Evolutionary conservation across 2,113 vertebrate species (phyloP).

Genomic region (Clinocottus analis): DNA sequence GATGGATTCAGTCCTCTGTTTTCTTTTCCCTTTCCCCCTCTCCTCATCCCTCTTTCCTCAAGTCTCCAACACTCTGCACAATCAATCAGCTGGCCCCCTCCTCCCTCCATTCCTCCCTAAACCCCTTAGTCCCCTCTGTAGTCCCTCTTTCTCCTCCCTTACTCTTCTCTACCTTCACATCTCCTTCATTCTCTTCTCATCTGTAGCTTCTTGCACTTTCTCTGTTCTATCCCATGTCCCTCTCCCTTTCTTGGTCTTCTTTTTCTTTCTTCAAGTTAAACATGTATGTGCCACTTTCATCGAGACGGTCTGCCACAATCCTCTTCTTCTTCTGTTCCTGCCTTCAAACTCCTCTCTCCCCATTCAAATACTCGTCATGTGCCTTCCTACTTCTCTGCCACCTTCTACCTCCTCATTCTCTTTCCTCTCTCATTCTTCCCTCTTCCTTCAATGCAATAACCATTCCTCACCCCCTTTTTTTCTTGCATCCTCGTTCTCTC

Average conservation of each 20-base stretch:
- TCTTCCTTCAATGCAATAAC: constrained; percentile 44
- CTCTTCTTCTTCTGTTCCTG: neutral
- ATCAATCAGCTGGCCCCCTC: constrained; percentile 88
- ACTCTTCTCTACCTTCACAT: constrained; percentile 20
- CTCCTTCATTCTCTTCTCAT: constrained; percentile 12
- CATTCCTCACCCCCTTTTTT: constrained; percentile 14
- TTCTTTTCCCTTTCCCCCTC: constrained; percentile 80
- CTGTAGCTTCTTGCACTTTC: constrained; percentile 3
- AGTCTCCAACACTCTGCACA: constrained; percentile 87
- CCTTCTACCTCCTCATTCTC: constrained; percentile 11
- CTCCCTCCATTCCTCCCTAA: constrained; percentile 64
- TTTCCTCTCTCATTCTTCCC: constrained; percentile 48
- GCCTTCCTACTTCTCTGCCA: constrained; percentile 8
- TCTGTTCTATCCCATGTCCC: neutral
- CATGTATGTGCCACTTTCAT: constrained; percentile 30
- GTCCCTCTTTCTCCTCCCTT: constrained; percentile 62
- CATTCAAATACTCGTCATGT: constrained; percentile 20
- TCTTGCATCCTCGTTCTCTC: constrained; percentile 4
- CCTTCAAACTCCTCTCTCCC: constrained; percentile 6
- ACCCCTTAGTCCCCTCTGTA: constrained; percentile 66
- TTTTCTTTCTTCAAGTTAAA: constrained; percentile 26
- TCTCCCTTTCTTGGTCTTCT: neutral
- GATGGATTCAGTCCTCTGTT: constrained; percentile 89
- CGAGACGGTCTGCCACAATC: too few relatives aligned
- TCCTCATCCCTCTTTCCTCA: constrained; percentile 72